Base-by-base conservation (phyloP, 2,113 vertebrate species). In the Stegastes partitus region DNA sequence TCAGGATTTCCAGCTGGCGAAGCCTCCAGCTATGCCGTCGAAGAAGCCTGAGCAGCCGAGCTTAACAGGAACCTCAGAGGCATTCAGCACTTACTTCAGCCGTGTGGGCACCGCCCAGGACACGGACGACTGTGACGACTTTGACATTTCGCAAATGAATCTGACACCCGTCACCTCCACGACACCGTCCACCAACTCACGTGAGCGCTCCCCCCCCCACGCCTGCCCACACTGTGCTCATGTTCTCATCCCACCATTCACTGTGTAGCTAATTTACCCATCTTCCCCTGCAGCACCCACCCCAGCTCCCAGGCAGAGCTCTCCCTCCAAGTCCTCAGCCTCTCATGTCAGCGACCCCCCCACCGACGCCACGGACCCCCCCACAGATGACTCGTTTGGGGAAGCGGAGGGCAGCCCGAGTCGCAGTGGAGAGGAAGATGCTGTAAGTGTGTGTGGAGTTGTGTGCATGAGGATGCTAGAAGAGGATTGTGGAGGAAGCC, bases 141-240 rank as follows among this genome's bases (percentile, higher is more conserved):
- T 99, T 74, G 98, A 99, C 94, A 99, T 99, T 93, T 98, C 97
- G 85, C 98, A 99, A 91, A 95, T 99, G 96, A 99, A 99, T 91
- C 96, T 99, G 94, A 99, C 98, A 49, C 98, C 98, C 39, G 96
- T 99, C 95, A 99, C 98, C 87, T 99, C 98, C 85, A 99, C 97
- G 2, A 98, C 98, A 11, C 97, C 98, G 23, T 99, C 98, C 63
- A 99, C 97, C 84, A 99, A 99, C 93, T 99, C 98, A 90, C 98
- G 98, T 99, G 90, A 97, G 97, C 19, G 0, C 65, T 12, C 44
- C 3, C 0, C 31, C 61, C 0, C 31, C 61, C 15, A 1, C 9
- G 22, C 3, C 25, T 15, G n/a, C 16, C 28, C 42, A 10, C 11
- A 1, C 22, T 37, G n/a, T 11, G 45, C 18, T 9, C 3, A n/a